Conservation (phyloP, 2,888 invertebrate genomes). For the Noctua janthe region DNA sequence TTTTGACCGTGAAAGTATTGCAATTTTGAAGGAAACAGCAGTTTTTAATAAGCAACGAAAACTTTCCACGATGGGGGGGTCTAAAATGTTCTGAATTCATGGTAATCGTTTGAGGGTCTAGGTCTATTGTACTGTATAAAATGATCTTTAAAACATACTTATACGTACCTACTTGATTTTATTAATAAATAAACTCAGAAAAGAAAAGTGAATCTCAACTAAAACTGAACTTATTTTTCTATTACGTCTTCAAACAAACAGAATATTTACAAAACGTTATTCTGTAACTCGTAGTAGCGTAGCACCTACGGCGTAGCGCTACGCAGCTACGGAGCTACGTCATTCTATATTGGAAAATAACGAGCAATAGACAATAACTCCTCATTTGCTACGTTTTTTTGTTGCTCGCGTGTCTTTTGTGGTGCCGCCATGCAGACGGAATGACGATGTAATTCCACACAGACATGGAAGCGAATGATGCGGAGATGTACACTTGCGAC, state of each 20-base stretch:
- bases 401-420: constrained; percentile 57
- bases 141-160: background rate
- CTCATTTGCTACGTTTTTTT: constrained; percentile 61
- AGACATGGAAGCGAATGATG: constrained; percentile 30
- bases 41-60: too few relatives aligned
- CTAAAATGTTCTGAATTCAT: background rate
- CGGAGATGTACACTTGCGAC: constrained; percentile 26
- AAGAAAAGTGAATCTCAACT: background rate
- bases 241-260: background rate
- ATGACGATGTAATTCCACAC: constrained; percentile 61
- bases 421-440: constrained; percentile 67
- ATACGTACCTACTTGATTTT: background rate
- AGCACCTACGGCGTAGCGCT: constrained; percentile 47
- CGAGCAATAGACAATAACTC: constrained; percentile 55
- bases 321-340: constrained; percentile 23
- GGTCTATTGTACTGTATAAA: background rate
- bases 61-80: too few relatives aligned
- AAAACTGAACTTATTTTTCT: background rate
- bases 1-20: too few relatives aligned
- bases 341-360: constrained; percentile 51
- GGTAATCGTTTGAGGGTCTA: background rate
- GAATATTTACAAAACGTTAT: background rate
- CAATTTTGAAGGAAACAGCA: too few relatives aligned
- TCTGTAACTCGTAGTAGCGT: constrained; percentile 13
- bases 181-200: background rate